Evolutionary conservation across 2,797 vertebrate species (phyloP).

Genomic region (Eulemur coronatus): DNA sequence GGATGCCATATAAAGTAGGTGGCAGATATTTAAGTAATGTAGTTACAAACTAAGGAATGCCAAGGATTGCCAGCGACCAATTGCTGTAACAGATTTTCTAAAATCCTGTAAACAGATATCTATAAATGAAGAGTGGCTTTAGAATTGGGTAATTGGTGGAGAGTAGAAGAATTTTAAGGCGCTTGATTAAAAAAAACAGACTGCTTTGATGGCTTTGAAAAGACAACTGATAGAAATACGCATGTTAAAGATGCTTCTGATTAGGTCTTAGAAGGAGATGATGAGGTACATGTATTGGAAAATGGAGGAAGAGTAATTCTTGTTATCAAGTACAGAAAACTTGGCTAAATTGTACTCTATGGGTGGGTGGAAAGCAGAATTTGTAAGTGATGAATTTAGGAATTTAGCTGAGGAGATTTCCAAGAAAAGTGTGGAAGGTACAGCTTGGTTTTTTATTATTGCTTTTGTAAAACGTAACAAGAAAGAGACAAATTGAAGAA

Average conservation of each 20-base stretch:
- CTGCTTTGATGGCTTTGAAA: neutral
- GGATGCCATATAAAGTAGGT: neutral
- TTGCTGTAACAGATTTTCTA: neutral
- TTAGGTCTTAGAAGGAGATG: neutral
- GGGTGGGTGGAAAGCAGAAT: neutral
- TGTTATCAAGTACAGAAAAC: neutral
- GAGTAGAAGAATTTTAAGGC: neutral
- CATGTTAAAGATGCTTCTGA: neutral
- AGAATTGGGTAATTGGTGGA: neutral
- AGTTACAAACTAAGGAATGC: neutral
- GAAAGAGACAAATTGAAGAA: neutral
- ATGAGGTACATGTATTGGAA: neutral
- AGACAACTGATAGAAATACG: neutral
- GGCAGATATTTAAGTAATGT: neutral
- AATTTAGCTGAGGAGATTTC: neutral
- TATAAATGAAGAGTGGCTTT: neutral
- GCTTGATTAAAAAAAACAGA: neutral
- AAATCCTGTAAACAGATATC: neutral
- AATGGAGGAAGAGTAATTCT: neutral
- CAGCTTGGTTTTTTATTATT: neutral
- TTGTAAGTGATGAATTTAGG: neutral
- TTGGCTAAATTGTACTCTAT: neutral
- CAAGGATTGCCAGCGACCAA: neutral
- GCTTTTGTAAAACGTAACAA: neutral
- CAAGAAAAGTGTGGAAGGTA: neutral